A percentile compares a stretch with the other conserved stretches of the same genome.
These are phyloP conservation scores for Aproaerema taeniolella DNA, from an alignment of 2,888 invertebrate species.

Conservation along the genomic window DNA sequence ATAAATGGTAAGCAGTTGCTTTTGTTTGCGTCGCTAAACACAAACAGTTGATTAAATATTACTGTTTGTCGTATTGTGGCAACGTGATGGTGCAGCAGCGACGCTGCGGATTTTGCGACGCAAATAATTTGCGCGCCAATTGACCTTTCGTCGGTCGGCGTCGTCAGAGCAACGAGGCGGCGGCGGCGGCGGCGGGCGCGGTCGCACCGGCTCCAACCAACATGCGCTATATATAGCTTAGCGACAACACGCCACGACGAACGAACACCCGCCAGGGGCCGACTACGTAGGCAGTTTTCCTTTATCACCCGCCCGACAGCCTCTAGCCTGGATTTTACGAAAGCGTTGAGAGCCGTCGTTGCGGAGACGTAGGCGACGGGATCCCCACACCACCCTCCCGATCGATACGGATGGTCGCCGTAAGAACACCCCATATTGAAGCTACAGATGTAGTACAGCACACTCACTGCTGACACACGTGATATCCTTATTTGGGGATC, in stretches of 20 bases:
- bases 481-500: too few species aligned
- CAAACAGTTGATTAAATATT: too few species aligned
- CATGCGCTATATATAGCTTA: slow-evolving; percentile 72
- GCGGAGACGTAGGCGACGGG: slow-evolving; percentile 63
- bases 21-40: too few species aligned
- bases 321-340: slow-evolving; percentile 67
- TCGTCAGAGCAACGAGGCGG: slow-evolving; percentile 46
- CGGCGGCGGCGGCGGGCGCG: slow-evolving; percentile 54
- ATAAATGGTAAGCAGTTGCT: too few species aligned
- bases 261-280: slow-evolving; percentile 67
- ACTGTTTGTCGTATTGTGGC: too few species aligned
- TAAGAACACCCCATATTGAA: slow-evolving; percentile 53
- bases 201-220: slow-evolving; percentile 56
- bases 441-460: slow-evolving; percentile 17
- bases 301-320: slow-evolving; percentile 72
- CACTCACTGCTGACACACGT: neutral
- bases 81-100: slow-evolving; percentile 58
- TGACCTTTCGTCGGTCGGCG: slow-evolving; percentile 74
- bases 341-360: slow-evolving; percentile 57
- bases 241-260: slow-evolving; percentile 61
- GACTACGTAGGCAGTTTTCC: slow-evolving; percentile 71
- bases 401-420: slow-evolving; percentile 73
- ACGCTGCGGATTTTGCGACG: slow-evolving; percentile 68
- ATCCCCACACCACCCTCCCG: slow-evolving; percentile 69
- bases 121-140: slow-evolving; percentile 77